phyloP scores from a whole-genome alignment of 2,888 invertebrate genomes.

The Dryobotodes eremita region DNA sequence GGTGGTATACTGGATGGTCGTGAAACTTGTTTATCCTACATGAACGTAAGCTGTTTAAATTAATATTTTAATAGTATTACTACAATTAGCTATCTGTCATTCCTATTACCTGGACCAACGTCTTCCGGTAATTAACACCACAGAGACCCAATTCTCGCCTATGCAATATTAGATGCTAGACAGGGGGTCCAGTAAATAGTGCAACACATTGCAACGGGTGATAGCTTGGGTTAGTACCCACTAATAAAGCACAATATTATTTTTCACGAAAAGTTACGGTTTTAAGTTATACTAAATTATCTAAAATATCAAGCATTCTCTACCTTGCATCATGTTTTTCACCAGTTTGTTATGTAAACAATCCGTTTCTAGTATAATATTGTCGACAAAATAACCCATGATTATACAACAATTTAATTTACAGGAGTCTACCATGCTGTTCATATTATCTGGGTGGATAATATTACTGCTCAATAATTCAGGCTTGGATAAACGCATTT shows the following conservation, averaged over 20 bases:
- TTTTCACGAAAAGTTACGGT: not conserved
- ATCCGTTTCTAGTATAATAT: too few relatives aligned
- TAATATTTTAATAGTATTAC: not conserved
- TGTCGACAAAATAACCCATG: not conserved
- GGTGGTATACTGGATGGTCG: conserved; percentile 68
- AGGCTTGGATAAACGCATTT: conserved; percentile 80
- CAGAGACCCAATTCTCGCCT: not conserved
- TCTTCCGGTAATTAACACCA: not conserved
- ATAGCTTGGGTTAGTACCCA: not conserved
- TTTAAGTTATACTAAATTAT: not conserved
- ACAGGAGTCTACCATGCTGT: conserved; percentile 78
- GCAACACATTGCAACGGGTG: too few relatives aligned
- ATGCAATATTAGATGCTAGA: not conserved
- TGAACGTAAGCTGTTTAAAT: conserved; percentile 75
- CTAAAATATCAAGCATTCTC: not conserved
- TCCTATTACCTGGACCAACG: not conserved
- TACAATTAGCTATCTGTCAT: not conserved
- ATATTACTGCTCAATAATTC: conserved; percentile 79
- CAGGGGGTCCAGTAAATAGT: not conserved
- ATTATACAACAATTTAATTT: conserved; percentile 54
- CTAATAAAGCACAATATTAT: not conserved
- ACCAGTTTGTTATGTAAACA: not conserved
- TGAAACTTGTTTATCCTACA: conserved; percentile 68
- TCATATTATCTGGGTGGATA: conserved; percentile 76
- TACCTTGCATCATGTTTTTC: not conserved